Conservation (phyloP, 2,797 vertebrate species). For the Sphenopsis melanotis region DNA sequence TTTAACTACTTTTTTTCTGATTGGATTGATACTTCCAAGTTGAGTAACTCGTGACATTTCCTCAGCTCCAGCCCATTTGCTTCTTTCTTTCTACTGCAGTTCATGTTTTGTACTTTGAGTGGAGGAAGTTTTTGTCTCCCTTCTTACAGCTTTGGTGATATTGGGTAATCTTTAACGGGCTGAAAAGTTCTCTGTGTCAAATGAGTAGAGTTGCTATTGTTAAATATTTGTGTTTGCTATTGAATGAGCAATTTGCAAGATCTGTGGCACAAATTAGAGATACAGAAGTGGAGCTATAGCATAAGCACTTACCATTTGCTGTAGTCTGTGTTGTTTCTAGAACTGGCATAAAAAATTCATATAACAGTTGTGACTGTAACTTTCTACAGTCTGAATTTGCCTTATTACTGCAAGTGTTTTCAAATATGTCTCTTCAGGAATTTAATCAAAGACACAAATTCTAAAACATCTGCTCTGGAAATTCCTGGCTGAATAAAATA, state of each 20-base stretch:
- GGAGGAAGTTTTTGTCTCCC: not conserved
- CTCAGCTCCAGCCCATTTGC: not conserved
- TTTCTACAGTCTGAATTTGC: not conserved
- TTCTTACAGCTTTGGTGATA: not conserved
- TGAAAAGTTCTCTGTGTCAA: not conserved
- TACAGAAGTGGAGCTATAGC: not conserved
- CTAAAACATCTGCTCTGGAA: not conserved
- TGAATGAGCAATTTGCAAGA: not conserved
- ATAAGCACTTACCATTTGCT: not conserved
- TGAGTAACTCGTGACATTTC: not conserved
- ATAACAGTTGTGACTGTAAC: not conserved
- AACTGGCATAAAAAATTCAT: not conserved
- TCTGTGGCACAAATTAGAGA: not conserved
- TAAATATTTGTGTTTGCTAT: not conserved
- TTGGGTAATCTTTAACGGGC: fast-evolving
- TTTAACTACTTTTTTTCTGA: not conserved
- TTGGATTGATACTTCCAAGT: not conserved
- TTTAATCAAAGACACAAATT: not conserved
- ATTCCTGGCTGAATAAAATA: not conserved
- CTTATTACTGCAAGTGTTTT: not conserved
- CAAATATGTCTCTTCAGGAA: not conserved
- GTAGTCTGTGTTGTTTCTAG: not conserved
- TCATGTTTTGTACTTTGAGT: not conserved
- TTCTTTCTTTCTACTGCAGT: not conserved
- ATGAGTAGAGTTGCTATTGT: not conserved